These are phyloP conservation scores for Mastomys coucha DNA, from an alignment of 2,113 vertebrate species.

Conservation along the genomic window DNA sequence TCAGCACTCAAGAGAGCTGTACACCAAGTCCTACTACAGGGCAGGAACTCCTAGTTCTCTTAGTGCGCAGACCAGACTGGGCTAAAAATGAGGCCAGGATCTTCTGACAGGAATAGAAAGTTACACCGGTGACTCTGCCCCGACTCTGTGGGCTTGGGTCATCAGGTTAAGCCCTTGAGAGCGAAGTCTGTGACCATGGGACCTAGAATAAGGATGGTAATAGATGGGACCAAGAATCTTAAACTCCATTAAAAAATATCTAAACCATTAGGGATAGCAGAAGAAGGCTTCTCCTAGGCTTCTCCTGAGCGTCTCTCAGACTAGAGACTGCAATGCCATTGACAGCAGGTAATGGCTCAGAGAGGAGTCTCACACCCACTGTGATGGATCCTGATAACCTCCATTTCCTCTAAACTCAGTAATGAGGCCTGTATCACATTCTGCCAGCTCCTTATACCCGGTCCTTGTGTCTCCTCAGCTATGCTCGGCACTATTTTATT, in stretches of 20 bases:
- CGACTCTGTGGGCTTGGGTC: neutral
- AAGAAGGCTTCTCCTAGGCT: neutral
- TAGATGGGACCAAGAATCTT: neutral
- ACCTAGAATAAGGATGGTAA: neutral
- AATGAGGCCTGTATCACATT: no score
- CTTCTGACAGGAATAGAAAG: neutral
- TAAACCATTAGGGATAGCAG: neutral
- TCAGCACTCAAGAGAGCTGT: no score
- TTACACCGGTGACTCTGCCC: neutral
- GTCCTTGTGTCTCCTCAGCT: neutral
- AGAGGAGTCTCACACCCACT: no score
- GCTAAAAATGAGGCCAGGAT: no score
- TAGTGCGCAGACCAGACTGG: neutral
- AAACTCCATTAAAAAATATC: neutral
- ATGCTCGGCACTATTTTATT: neutral
- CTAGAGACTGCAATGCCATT: neutral
- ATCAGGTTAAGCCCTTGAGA: neutral
- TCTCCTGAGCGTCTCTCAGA: neutral
- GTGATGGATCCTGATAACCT: no score
- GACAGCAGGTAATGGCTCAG: neutral
- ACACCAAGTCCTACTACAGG: no score
- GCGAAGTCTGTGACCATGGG: neutral
- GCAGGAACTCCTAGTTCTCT: neutral
- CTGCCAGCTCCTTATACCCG: neutral
- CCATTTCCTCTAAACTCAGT: no score